These are phyloP conservation scores for Atractosteus spatula DNA, from an alignment of 2,113 vertebrate genomes.

Conservation along the genomic window DNA sequence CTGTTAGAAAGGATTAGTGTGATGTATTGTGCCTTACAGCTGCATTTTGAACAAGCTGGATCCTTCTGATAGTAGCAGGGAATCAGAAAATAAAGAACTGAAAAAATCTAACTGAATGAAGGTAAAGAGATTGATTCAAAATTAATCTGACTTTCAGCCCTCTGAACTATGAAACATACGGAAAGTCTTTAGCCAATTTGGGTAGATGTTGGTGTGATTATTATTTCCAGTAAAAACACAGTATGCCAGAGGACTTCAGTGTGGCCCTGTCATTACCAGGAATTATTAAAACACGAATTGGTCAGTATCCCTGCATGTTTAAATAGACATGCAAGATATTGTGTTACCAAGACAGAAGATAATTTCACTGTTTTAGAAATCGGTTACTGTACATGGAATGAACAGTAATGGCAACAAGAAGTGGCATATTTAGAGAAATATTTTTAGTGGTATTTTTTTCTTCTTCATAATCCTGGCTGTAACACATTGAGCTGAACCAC, in stretches of 20 bases:
- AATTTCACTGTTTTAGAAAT: not conserved
- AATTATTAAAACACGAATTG: not conserved
- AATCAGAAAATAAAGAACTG: no score
- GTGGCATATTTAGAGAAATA: conserved; percentile 4
- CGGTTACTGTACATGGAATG: not conserved
- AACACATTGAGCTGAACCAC: conserved; percentile 42
- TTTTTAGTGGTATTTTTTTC: conserved; percentile 37
- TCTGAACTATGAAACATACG: no score
- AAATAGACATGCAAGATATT: no score
- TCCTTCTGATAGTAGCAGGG: no score
- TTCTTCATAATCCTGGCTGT: conserved; percentile 46
- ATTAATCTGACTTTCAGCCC: no score
- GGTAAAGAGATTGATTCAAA: no score
- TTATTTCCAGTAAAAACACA: not conserved
- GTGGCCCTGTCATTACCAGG: not conserved
- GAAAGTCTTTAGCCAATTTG: no score
- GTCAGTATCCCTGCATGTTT: not conserved
- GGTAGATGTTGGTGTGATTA: not conserved
- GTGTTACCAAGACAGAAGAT: no score
- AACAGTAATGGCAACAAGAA: not conserved
- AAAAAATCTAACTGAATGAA: no score
- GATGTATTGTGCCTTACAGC: no score
- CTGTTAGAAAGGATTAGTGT: no score
- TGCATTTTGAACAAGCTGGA: no score
- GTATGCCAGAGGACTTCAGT: not conserved